These are phyloP conservation scores for Caenorhabditis afra DNA, from an alignment of 2,888 invertebrate species.

Conservation along the genomic window DNA sequence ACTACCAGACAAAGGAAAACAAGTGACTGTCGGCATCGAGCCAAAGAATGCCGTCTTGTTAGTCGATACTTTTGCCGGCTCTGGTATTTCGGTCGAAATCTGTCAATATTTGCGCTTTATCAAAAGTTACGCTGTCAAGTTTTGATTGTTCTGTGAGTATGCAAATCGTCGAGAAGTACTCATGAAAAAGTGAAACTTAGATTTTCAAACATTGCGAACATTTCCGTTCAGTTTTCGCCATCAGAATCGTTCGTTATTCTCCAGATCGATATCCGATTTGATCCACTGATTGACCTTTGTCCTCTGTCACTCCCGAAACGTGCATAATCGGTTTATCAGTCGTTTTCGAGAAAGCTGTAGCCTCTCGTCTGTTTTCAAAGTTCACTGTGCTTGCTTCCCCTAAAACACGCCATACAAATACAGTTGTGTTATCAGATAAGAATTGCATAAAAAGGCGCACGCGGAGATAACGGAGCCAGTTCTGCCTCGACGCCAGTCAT, in stretches of 20 bases:
- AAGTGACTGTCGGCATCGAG: neutral
- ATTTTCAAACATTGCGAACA: neutral
- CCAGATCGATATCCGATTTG: neutral
- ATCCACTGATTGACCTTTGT: neutral
- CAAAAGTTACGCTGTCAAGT: constrained; percentile 47
- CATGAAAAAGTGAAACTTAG: constrained; percentile 1
- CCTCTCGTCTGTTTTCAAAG: constrained; percentile 27
- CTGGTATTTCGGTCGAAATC: constrained; percentile 16
- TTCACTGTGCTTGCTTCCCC: constrained; percentile 10
- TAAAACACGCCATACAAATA: constrained; percentile 50
- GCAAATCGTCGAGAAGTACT: constrained; percentile 16
- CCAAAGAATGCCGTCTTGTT: neutral
- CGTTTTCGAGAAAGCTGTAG: constrained; percentile 13
- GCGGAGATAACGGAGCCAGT: constrained; percentile 28
- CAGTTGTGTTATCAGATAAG: constrained; percentile 33
- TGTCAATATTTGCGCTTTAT: constrained; percentile 54
- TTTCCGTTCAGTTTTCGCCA: neutral
- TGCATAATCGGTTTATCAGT: neutral
- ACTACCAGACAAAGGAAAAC: neutral
- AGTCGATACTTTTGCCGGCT: constrained; percentile 28
- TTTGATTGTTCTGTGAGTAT: constrained; percentile 44
- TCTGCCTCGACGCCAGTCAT: constrained; percentile 23
- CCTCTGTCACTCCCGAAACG: neutral
- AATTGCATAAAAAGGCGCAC: constrained; percentile 33
- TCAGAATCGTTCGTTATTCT: no score